Evolutionary conservation across 2,797 vertebrate genomes (phyloP).

Genomic region (Pyrocephalus nanus): DNA sequence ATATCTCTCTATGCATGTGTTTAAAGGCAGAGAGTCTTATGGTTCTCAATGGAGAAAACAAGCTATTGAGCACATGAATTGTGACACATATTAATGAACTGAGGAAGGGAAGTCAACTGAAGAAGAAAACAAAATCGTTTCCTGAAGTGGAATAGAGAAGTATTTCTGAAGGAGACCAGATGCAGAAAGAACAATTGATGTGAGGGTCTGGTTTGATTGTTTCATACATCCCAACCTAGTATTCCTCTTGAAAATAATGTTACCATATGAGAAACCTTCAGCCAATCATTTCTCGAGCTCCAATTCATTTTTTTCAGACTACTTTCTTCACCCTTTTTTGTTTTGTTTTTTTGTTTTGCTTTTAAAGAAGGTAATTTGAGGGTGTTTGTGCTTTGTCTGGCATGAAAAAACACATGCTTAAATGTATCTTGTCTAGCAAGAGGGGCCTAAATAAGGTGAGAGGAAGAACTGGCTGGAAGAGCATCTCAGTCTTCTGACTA

Average conservation of each 20-base stretch:
- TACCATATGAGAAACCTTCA: neutral
- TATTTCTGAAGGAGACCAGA: neutral
- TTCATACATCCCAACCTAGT: neutral
- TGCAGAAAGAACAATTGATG: neutral
- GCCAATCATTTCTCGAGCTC: neutral
- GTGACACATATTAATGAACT: neutral
- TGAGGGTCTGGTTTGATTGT: neutral
- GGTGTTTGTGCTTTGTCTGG: neutral
- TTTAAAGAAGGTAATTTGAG: neutral
- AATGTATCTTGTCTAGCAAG: neutral
- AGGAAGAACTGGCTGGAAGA: neutral
- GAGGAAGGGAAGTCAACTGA: neutral
- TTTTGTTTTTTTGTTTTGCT: neutral
- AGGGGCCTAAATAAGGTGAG: neutral
- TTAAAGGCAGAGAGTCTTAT: neutral
- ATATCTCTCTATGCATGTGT: conserved; percentile 5
- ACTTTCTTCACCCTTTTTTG: neutral
- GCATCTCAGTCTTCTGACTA: neutral
- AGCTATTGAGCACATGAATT: neutral
- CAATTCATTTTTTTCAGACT: neutral
- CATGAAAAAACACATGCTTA: neutral
- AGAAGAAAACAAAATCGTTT: conserved; percentile 7
- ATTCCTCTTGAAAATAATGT: neutral
- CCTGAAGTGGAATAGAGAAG: neutral
- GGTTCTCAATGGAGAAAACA: conserved; percentile 31